Percentiles rank a stretch among this genome's conserved stretches.
Conservation (phyloP, 2,113 vertebrate species). For the Bufo bufo region DNA sequence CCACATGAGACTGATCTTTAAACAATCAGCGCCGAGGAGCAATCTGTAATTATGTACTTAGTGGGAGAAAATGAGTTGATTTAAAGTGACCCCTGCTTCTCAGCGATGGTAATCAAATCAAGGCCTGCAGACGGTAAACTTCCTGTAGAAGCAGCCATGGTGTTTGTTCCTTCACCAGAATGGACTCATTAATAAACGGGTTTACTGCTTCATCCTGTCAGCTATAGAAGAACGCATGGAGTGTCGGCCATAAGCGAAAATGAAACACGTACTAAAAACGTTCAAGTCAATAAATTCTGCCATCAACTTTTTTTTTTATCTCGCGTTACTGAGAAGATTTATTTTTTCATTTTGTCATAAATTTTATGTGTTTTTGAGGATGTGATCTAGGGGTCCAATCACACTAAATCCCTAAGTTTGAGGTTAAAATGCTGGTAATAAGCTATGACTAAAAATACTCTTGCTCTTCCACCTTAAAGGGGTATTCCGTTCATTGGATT, state of each 20-base stretch:
- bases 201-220: slow-evolving; percentile 57
- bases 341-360: slow-evolving; percentile 13
- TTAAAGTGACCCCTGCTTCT: slow-evolving; percentile 50
- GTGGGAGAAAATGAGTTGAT: slow-evolving; percentile 46
- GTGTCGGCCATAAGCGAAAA: slow-evolving; percentile 52
- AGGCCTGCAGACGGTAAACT: slow-evolving; percentile 47
- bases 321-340: slow-evolving; percentile 3
- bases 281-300: slow-evolving; percentile 33
- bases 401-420: not conserved
- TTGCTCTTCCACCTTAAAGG: not conserved
- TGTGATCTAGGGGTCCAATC: not conserved
- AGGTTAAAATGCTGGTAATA: slow-evolving; percentile 12
- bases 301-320: slow-evolving; percentile 27
- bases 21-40: slow-evolving; percentile 23
- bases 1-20: slow-evolving; percentile 26
- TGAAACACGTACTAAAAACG: slow-evolving; percentile 58
- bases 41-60: slow-evolving; percentile 51
- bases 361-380: slow-evolving; percentile 19
- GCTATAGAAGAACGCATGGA: slow-evolving; percentile 33
- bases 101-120: slow-evolving; percentile 43
- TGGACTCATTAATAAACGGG: slow-evolving; percentile 53
- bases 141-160: slow-evolving; percentile 43
- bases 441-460: not conserved
- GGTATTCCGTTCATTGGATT: too few relatives aligned
- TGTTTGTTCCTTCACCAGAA: slow-evolving; percentile 53